These are phyloP conservation scores for Thereva unica DNA, from an alignment of 2,888 invertebrate species.

Conservation along the genomic window DNA sequence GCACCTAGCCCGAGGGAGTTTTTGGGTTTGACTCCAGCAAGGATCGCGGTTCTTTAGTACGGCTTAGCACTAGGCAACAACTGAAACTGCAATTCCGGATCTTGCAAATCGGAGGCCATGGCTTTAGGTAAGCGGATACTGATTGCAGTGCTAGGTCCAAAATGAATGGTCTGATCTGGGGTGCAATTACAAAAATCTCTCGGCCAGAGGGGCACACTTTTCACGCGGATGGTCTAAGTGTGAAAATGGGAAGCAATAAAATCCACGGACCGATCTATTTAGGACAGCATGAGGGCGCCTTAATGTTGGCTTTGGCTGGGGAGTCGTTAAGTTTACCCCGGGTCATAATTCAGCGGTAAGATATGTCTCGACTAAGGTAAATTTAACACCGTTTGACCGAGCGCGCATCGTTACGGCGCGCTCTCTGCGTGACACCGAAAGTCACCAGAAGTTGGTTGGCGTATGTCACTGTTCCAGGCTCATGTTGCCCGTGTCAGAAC, in stretches of 20 bases:
- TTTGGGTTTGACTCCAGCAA: constrained; percentile 26
- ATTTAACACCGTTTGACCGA: constrained; percentile 25
- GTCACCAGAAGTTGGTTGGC: constrained; percentile 13
- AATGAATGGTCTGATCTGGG: constrained; percentile 21
- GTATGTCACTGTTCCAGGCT: constrained; percentile 13
- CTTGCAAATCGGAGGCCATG: constrained; percentile 19
- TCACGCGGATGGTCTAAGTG: constrained; percentile 9
- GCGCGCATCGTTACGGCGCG: neutral
- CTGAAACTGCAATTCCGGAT: constrained; percentile 16
- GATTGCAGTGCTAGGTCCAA: constrained; percentile 27
- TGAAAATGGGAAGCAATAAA: neutral
- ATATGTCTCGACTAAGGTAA: constrained; percentile 3
- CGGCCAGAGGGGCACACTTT: constrained; percentile 6
- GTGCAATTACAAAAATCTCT: constrained; percentile 18
- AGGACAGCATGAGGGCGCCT: neutral
- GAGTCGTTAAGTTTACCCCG: constrained; percentile 14
- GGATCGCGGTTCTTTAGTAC: neutral
- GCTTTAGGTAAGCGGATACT: constrained; percentile 9
- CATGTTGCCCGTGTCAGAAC: constrained; percentile 5
- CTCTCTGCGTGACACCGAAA: constrained; percentile 15
- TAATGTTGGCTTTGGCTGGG: constrained; percentile 14
- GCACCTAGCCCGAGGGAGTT: constrained; percentile 23
- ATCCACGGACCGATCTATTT: neutral
- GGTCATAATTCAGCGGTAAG: constrained; percentile 27
- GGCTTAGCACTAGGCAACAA: neutral